These are phyloP conservation scores for Peromyscus californicus DNA, from an alignment of 2,113 vertebrate genomes.

Conservation along the genomic window DNA sequence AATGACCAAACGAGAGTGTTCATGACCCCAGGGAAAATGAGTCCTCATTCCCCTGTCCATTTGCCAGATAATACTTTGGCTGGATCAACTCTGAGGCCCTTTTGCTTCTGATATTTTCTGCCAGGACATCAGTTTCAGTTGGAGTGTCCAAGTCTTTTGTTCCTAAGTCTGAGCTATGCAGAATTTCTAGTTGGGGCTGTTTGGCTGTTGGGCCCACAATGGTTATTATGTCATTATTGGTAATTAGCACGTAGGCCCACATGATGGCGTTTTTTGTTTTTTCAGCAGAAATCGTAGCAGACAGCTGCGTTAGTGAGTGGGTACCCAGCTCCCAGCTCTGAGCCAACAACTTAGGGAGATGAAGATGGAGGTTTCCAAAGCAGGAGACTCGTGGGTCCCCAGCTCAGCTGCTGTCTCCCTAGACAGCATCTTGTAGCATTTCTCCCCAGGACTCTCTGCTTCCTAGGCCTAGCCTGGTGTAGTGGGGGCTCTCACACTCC, in stretches of 20 bases:
- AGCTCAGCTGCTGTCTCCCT: neutral
- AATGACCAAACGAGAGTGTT: neutral
- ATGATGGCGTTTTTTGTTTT: slow-evolving; percentile 72
- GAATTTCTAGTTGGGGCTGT: slow-evolving; percentile 82
- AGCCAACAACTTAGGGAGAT: neutral
- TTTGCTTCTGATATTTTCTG: slow-evolving; percentile 65
- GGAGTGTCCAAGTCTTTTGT: slow-evolving; percentile 73
- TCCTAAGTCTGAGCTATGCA: slow-evolving; percentile 75
- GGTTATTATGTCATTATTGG: slow-evolving; percentile 81
- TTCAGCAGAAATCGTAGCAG: slow-evolving; percentile 74
- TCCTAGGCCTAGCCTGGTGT: neutral
- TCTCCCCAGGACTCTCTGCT: neutral
- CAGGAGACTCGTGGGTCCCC: neutral
- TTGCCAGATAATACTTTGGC: slow-evolving; percentile 55
- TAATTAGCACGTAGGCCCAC: slow-evolving; percentile 80
- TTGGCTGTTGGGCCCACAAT: slow-evolving; percentile 76
- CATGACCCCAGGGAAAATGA: neutral
- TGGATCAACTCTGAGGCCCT: slow-evolving; percentile 58
- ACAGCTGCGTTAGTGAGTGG: slow-evolving; percentile 28
- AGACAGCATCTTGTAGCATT: neutral
- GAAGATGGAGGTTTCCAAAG: neutral
- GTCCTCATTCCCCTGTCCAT: slow-evolving; percentile 24
- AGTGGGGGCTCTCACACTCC: neutral
- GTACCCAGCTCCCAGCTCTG: slow-evolving; percentile 9
- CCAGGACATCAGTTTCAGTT: slow-evolving; percentile 69